Evolutionary conservation across 2,113 vertebrate species (phyloP).

Genomic region (Colinus virginianus): DNA sequence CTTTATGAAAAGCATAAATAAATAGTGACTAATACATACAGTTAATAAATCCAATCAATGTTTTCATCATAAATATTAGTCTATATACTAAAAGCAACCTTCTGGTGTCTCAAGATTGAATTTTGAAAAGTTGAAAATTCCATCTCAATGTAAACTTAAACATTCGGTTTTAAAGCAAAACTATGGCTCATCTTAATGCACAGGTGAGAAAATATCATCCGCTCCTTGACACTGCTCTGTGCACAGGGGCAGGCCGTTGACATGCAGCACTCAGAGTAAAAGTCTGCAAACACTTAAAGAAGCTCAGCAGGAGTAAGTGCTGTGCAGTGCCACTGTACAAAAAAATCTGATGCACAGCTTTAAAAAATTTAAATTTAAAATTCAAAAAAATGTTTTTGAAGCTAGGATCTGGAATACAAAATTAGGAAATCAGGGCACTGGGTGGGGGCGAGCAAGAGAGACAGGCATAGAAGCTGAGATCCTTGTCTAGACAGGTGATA

Average conservation of each 20-base stretch:
- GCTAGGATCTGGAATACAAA: neutral
- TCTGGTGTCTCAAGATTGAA: neutral
- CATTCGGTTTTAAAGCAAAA: neutral
- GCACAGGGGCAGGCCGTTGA: neutral
- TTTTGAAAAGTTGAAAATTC: neutral
- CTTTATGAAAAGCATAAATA: neutral
- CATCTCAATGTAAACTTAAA: neutral
- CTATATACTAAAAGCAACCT: neutral
- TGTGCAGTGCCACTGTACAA: neutral
- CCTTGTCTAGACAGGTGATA: neutral
- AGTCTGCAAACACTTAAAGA: neutral
- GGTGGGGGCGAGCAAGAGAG: neutral
- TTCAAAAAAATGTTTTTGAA: neutral
- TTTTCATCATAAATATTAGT: neutral
- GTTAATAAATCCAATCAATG: neutral
- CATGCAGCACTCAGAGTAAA: fast-evolving
- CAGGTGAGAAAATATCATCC: neutral
- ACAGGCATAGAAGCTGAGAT: neutral
- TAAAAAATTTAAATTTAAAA: neutral
- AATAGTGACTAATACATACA: neutral
- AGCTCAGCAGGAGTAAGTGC: neutral
- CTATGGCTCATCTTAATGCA: neutral
- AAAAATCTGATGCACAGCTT: neutral
- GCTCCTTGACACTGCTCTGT: fast-evolving
- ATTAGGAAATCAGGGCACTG: neutral